Evolutionary conservation across 2,888 invertebrate genomes (phyloP), one percentile per base, ranked within the genome.

Genomic region (Agonopterix heracliana): DNA sequence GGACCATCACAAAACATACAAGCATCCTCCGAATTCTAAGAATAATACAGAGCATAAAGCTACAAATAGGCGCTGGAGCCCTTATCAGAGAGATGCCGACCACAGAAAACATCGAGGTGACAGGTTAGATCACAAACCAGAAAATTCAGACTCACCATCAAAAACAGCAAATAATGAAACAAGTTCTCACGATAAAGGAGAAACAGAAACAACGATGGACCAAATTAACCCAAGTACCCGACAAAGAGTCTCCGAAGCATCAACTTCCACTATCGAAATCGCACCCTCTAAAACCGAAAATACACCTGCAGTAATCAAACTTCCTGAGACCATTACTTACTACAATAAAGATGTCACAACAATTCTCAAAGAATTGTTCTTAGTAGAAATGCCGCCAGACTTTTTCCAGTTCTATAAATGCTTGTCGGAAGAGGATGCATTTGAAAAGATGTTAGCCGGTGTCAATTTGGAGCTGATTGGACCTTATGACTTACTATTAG

Each of bases 351-450:
- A 89, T 17, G 88, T 90, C 79, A 47, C 87, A 81, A 64, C 71
- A 76, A 52, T 92, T 89, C 92, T 96, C 45, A 91, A 93, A 60
- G 89, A 93, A 48, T 91, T 95, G 57, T 97, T 97, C 76, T 77
- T 96, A 34, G 91, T 95, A 0, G 91, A 94, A 54, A 96, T 98
- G 96, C 97, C 98, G 0, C 74, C 90, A n/a, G 97, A 98, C 77
- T 98, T 98, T 75, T 97, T 92, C 65, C 86, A 91, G 50, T 95
- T 98, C 73, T 96, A 93, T 91, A 91, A 95, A 44, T 94, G 95
- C 64, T 92, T 95, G 53, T 86, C 90, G 65, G 64, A 86, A 13
- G 84, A 88, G 12, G 82, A 90, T 56, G 55, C 66, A 34, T 59
- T 94, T 10, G 78, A 89, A 67, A 90, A 90, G 59, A 91, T 93